These are phyloP conservation scores for Tragelaphus imberbis DNA, from an alignment of 2,113 vertebrate genomes.

Conservation along the genomic window DNA sequence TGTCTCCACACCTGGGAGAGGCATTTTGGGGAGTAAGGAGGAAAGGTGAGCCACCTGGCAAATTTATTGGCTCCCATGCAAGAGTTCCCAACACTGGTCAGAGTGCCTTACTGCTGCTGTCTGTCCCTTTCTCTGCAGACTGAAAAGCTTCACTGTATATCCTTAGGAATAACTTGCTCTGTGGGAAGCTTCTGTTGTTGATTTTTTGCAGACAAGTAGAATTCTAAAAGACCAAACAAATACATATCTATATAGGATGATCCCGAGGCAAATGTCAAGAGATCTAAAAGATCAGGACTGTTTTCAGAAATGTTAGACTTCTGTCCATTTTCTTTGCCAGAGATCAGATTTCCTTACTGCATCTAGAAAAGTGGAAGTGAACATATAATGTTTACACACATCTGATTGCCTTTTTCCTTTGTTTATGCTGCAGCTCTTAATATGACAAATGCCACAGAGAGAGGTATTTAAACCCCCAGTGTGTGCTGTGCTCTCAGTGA, in stretches of 20 bases:
- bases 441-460: constrained; percentile 68
- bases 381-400: neutral
- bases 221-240: neutral
- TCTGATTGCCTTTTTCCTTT: constrained; percentile 60
- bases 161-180: neutral
- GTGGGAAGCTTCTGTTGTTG: neutral
- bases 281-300: neutral
- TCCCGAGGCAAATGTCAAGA: neutral
- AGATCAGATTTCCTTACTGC: neutral
- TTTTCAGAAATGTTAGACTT: neutral
- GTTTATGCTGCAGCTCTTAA: constrained; percentile 68
- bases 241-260: neutral
- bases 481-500: constrained; percentile 66
- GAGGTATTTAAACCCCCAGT: constrained; percentile 59
- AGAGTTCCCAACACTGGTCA: neutral
- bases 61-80: neutral
- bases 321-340: neutral
- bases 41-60: neutral
- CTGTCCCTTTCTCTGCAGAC: neutral
- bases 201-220: neutral
- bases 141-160: neutral
- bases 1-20: neutral
- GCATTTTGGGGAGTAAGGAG: neutral
- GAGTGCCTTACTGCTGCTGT: neutral
- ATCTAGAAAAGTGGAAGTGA: neutral